A percentile compares a stretch with the other conserved stretches of the same genome.
Evolutionary conservation across 2,797 vertebrate species (phyloP).

Genomic region (Neoniphon sammara): DNA sequence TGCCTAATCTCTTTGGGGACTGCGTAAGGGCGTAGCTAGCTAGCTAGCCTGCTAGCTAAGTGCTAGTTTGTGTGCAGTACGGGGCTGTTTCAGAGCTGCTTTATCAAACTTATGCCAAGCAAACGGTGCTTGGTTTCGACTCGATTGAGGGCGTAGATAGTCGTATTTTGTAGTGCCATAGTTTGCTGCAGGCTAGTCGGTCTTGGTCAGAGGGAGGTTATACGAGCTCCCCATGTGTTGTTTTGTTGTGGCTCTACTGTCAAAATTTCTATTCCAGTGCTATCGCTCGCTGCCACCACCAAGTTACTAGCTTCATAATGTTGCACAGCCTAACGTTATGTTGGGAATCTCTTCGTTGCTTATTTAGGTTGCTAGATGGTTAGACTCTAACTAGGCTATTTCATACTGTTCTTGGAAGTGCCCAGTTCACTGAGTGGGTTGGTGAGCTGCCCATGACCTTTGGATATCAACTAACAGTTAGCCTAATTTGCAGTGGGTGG

Average conservation of each 20-base stretch:
- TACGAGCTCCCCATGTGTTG: slow-evolving; percentile 60
- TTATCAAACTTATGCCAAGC: slow-evolving; percentile 21
- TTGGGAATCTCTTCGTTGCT: background rate
- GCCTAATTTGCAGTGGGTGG: slow-evolving; percentile 18
- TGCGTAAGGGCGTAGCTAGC: slow-evolving; percentile 87
- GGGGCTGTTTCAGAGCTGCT: slow-evolving; percentile 41
- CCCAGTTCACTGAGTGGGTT: slow-evolving; percentile 39
- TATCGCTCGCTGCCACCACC: slow-evolving; percentile 11
- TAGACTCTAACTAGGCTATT: slow-evolving; percentile 7
- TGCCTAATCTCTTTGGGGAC: slow-evolving; percentile 81
- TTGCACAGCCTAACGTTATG: background rate
- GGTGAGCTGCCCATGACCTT: slow-evolving; percentile 49
- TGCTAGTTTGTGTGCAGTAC: slow-evolving; percentile 73
- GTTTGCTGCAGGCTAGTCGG: slow-evolving; percentile 54
- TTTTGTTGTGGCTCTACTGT: slow-evolving; percentile 67
- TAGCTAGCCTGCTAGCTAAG: slow-evolving; percentile 67
- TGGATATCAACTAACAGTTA: slow-evolving; percentile 32
- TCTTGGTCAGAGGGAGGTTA: slow-evolving; percentile 37
- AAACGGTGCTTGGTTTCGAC: background rate
- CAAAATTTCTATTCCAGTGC: slow-evolving; percentile 48
- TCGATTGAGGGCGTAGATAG: slow-evolving; percentile 1
- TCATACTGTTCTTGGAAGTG: slow-evolving; percentile 35
- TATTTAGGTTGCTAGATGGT: slow-evolving; percentile 15
- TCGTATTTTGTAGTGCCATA: background rate
- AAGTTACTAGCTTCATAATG: background rate